Conservation (phyloP, 2,797 vertebrate species). For the Calcarius lapponicus region DNA sequence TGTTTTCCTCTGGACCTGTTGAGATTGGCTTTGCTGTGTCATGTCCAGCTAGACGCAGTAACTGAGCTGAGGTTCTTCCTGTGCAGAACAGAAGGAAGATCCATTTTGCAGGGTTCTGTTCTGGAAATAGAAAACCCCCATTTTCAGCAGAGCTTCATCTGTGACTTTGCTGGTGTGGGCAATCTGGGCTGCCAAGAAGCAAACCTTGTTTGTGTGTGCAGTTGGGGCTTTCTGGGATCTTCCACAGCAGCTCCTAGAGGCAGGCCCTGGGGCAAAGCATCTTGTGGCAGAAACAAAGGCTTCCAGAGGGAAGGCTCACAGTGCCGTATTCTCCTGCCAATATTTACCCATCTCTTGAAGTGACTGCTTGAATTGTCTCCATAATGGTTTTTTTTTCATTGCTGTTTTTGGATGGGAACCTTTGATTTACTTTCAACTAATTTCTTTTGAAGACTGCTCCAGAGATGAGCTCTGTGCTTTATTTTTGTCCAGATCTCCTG, state of each 20-base stretch:
- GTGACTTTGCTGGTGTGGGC: background rate
- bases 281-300: background rate
- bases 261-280: background rate
- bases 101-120: background rate
- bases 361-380: background rate
- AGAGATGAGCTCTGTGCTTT: conserved; percentile 8
- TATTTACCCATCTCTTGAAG: background rate
- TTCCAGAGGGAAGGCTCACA: background rate
- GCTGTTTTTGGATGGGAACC: background rate
- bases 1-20: background rate
- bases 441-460: background rate
- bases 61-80: background rate
- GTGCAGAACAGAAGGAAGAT: background rate
- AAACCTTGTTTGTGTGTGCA: background rate
- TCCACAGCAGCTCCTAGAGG: background rate
- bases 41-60: background rate
- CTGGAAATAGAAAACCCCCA: background rate
- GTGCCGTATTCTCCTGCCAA: background rate
- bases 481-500: background rate
- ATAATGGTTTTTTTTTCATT: background rate
- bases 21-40: background rate
- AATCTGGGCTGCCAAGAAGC: background rate
- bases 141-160: background rate
- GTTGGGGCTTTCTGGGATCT: background rate
- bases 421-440: conserved; percentile 33